Evolutionary conservation across 2,113 vertebrate genomes (phyloP).

Genomic region (Cercocebus atys): DNA sequence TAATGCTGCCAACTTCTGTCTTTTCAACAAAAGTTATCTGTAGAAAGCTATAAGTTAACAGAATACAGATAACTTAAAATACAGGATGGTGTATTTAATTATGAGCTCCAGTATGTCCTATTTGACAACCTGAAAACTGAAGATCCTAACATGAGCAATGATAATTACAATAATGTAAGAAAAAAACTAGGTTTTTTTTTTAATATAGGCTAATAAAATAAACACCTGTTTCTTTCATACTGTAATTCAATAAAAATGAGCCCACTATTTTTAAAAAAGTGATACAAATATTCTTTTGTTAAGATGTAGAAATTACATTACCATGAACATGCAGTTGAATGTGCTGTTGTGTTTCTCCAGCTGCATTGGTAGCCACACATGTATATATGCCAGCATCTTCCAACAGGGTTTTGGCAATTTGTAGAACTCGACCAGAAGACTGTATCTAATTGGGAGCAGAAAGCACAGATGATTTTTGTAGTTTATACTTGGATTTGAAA

Average conservation of each 20-base stretch:
- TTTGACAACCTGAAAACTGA: background rate
- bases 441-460: constrained; percentile 90
- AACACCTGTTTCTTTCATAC: background rate
- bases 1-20: background rate
- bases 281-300: background rate
- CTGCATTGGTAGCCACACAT: constrained; percentile 96
- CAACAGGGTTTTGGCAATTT: constrained; percentile 86
- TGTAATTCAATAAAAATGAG: constrained; percentile 2
- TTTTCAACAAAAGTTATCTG: background rate
- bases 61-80: background rate
- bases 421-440: constrained; percentile 90
- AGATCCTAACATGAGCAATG: background rate
- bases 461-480: constrained; percentile 64
- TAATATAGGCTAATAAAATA: background rate
- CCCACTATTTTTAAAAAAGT: background rate
- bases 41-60: background rate
- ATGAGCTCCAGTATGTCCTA: background rate
- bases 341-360: constrained; percentile 94
- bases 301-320: constrained; percentile 79
- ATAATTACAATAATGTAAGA: background rate
- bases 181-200: background rate
- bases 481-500: background rate
- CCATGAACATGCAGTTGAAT: constrained; percentile 92
- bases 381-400: constrained; percentile 94
- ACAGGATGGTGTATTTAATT: background rate